Conservation (phyloP, 2,797 vertebrate genomes). For the Acrocephalus scirpaceus region DNA sequence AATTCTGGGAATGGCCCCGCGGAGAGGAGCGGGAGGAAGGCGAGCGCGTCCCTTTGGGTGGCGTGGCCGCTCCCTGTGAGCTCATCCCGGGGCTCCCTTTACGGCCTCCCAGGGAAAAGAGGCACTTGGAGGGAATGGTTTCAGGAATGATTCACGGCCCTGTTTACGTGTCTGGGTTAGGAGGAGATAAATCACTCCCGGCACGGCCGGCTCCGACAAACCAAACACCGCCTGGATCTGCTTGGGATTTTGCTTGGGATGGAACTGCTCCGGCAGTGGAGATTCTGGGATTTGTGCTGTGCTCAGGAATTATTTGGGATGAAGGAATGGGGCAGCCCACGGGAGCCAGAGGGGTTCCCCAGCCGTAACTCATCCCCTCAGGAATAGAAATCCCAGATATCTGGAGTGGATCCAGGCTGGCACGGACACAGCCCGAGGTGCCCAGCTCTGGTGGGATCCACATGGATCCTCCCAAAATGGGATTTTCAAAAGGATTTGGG, state of each 20-base stretch:
- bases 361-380: background rate
- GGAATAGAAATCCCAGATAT: background rate
- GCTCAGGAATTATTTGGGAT: background rate
- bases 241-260: background rate
- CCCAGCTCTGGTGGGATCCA: background rate
- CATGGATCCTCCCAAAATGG: background rate
- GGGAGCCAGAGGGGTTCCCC: background rate
- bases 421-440: background rate
- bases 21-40: background rate
- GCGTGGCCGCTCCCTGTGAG: slow-evolving; percentile 26
- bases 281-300: background rate
- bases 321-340: background rate
- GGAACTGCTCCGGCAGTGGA: background rate
- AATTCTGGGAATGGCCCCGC: background rate
- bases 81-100: slow-evolving; percentile 50
- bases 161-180: slow-evolving; percentile 25
- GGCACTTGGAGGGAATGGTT: slow-evolving; percentile 61
- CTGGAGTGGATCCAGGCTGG: background rate
- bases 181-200: slow-evolving; percentile 52
- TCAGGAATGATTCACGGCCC: slow-evolving; percentile 58
- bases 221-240: background rate
- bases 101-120: background rate
- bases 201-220: background rate
- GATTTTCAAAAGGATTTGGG: slow-evolving; percentile 10
- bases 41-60: background rate